A percentile compares a stretch with the other conserved stretches of the same genome.
These are phyloP conservation scores for Stenotaenia linearis DNA, from an alignment of 2,888 invertebrate species.

Conservation along the genomic window DNA sequence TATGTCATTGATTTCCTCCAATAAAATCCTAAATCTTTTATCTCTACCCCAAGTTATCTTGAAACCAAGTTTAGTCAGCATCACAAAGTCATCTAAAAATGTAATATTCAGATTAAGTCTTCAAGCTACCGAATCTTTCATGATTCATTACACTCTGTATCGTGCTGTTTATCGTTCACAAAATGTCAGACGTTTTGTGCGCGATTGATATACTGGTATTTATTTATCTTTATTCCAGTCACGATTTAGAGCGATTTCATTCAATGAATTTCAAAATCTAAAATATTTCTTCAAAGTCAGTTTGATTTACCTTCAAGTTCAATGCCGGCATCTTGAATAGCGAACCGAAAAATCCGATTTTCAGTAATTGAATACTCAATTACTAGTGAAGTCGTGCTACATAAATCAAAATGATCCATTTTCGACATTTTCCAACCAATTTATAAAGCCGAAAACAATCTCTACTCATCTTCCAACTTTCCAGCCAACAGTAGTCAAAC, in stretches of 20 bases:
- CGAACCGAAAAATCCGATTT: neutral
- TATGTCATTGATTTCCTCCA: no score
- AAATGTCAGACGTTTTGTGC: neutral
- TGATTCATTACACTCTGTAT: no score
- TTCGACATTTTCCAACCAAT: neutral
- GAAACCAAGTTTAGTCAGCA: no score
- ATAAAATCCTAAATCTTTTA: no score
- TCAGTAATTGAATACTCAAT: neutral
- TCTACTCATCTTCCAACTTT: neutral
- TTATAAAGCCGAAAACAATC: neutral
- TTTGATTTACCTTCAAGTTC: neutral
- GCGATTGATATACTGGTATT: neutral
- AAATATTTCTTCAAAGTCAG: neutral
- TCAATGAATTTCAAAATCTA: neutral
- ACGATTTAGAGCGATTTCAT: neutral
- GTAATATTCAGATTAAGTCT: no score
- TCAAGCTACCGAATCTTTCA: no score
- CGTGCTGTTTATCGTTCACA: no score
- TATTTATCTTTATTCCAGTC: neutral
- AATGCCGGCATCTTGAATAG: neutral
- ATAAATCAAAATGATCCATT: neutral
- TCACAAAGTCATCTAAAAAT: no score
- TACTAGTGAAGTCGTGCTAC: neutral
- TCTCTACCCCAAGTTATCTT: no score
- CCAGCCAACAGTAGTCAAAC: neutral